Conservation (phyloP, 1,140 invertebrate species). For the Drosophila jambulina region DNA sequence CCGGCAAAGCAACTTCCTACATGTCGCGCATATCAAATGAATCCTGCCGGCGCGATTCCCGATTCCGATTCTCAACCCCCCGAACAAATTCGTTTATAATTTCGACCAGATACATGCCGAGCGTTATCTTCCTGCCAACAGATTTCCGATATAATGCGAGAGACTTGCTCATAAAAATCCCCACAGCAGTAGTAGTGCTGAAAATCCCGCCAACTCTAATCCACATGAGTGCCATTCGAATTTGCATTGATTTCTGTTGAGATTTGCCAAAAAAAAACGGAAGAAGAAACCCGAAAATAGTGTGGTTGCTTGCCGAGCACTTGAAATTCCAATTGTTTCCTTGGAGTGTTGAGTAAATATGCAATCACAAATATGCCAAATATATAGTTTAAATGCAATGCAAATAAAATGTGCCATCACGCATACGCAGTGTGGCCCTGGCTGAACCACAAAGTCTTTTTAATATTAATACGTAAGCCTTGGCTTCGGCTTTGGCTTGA, state of each 20-base stretch:
- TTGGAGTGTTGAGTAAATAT: conserved; percentile 47
- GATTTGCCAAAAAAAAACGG: conserved; percentile 36
- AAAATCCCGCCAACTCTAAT: conserved; percentile 33
- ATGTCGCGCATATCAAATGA: conserved; percentile 80
- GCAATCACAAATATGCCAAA: conserved; percentile 38
- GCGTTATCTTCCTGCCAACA: conserved; percentile 19
- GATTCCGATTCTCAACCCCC: neutral
- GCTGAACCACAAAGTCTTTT: conserved; percentile 40
- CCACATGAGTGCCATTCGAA: conserved; percentile 66
- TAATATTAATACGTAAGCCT: conserved; percentile 60
- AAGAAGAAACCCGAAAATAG: conserved; percentile 14
- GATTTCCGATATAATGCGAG: conserved; percentile 37
- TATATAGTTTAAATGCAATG: conserved; percentile 44
- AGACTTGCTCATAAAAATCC: conserved; percentile 27
- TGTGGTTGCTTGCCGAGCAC: conserved; percentile 13
- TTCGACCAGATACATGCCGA: conserved; percentile 36
- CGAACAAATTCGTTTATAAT: conserved; percentile 77
- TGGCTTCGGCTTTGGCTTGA: conserved; percentile 40
- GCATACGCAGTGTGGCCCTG: conserved; percentile 1
- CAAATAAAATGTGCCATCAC: conserved; percentile 14
- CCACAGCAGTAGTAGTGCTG: conserved; percentile 11
- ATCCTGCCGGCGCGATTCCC: conserved; percentile 12
- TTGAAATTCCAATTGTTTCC: conserved; percentile 38
- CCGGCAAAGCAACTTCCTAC: conserved; percentile 67
- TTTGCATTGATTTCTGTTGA: conserved; percentile 68